phyloP scores from a whole-genome alignment of 2,797 vertebrate species.

The Enteromius anoplus region DNA sequence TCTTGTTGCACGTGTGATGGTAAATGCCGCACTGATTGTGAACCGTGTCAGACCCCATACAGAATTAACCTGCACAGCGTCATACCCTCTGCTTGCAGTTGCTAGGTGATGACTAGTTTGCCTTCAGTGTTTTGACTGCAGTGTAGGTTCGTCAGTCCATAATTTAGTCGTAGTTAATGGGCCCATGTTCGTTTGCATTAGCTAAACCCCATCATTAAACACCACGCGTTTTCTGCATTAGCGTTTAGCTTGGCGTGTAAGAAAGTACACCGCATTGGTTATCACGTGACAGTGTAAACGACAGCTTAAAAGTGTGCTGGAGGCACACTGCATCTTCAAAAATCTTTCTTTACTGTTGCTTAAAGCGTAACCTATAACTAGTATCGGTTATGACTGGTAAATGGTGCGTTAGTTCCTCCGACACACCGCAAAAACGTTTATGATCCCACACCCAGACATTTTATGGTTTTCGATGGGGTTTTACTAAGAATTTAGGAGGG shows the following conservation, averaged over 20 bases:
- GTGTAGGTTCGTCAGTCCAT: neutral
- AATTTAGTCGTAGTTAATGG: neutral
- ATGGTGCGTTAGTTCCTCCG: neutral
- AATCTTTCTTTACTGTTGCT: neutral
- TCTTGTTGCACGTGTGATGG: neutral
- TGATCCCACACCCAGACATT: slow-evolving; percentile 17
- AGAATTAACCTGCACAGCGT: neutral
- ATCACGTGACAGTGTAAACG: slow-evolving; percentile 32
- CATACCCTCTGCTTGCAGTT: neutral
- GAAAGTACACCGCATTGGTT: neutral
- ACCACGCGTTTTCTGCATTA: neutral
- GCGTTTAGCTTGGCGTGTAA: neutral
- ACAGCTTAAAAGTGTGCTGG: neutral
- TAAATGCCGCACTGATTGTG: neutral
- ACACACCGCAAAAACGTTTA: neutral
- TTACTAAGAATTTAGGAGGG: slow-evolving; percentile 65
- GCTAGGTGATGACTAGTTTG: neutral
- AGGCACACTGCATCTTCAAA: neutral
- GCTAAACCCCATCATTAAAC: neutral
- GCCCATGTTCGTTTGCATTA: neutral
- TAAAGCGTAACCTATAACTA: neutral
- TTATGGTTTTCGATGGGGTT: slow-evolving; percentile 54
- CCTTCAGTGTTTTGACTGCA: neutral
- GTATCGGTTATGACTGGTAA: neutral
- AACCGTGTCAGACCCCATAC: neutral